These are phyloP conservation scores for Charanyca ferruginea DNA, from an alignment of 2,888 invertebrate species.

Conservation along the genomic window DNA sequence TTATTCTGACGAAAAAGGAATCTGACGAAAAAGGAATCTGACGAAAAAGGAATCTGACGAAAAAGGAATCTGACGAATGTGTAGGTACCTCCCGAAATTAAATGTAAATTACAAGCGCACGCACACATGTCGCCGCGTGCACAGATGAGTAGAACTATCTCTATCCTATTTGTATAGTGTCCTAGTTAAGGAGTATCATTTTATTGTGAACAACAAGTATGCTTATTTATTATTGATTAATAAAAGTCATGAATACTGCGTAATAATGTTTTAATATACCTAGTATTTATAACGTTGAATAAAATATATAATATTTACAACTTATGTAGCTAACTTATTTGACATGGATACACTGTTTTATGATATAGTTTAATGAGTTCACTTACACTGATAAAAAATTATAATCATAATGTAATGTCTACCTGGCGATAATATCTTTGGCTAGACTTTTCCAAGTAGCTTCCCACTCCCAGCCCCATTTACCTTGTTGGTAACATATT, in stretches of 20 bases:
- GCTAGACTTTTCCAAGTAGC: background rate
- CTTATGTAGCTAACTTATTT: conserved; percentile 43
- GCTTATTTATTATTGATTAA: conserved; percentile 22
- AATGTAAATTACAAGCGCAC: no score
- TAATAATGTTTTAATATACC: conserved; percentile 61
- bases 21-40: no score
- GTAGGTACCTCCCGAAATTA: no score
- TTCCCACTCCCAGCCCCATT: background rate
- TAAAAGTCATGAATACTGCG: conserved; percentile 49
- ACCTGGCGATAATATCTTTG: background rate
- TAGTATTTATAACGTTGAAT: conserved; percentile 58
- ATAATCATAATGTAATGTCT: conserved; percentile 15
- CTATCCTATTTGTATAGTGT: background rate
- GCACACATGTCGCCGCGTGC: no score
- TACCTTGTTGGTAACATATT: background rate
- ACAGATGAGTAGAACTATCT: no score
- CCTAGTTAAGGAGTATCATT: background rate
- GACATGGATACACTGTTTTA: conserved; percentile 47
- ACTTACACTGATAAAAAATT: conserved; percentile 25
- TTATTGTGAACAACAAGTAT: conserved; percentile 8
- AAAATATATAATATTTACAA: conserved; percentile 65
- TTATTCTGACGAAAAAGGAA: no score
- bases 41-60: no score
- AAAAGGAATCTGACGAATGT: no score
- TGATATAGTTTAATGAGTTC: conserved; percentile 27